Evolutionary conservation across 2,888 invertebrate genomes (phyloP).

Genomic region (Drosophila mettleri): DNA sequence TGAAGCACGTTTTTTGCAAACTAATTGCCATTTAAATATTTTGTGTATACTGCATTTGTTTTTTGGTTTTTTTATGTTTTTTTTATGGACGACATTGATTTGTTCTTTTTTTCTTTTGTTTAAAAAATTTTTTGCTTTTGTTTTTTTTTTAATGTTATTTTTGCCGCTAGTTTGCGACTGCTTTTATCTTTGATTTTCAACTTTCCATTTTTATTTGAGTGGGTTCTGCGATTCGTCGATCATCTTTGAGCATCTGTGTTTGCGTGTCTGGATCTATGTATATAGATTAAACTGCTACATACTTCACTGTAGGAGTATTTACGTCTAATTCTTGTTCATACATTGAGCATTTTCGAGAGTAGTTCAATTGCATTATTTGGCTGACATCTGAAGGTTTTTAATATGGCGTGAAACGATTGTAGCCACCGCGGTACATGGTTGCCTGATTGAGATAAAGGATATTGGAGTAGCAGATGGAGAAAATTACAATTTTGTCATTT

Average conservation of each 20-base stretch:
- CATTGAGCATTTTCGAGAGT: slow-evolving; percentile 79
- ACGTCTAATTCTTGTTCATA: slow-evolving; percentile 68
- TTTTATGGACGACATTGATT: slow-evolving; percentile 83
- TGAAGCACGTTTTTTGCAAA: slow-evolving; percentile 74
- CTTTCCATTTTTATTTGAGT: slow-evolving; percentile 52
- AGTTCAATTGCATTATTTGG: slow-evolving; percentile 76
- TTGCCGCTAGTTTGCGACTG: slow-evolving; percentile 60
- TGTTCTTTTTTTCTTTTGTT: slow-evolving; percentile 56
- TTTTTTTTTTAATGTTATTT: slow-evolving; percentile 21
- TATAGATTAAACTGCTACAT: slow-evolving; percentile 70
- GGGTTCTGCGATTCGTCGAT: slow-evolving; percentile 21
- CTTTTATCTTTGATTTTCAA: slow-evolving; percentile 75
- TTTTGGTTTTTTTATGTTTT: slow-evolving; percentile 56
- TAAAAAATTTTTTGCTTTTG: slow-evolving; percentile 47
- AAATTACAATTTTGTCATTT: neutral
- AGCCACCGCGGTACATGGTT: slow-evolving; percentile 96
- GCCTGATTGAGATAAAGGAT: slow-evolving; percentile 87
- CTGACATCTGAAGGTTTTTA: slow-evolving; percentile 86
- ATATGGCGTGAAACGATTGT: slow-evolving; percentile 97
- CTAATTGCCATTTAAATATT: slow-evolving; percentile 71
- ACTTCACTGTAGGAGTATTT: slow-evolving; percentile 71
- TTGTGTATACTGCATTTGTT: slow-evolving; percentile 48
- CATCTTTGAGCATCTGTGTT: slow-evolving; percentile 67
- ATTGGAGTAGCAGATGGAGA: slow-evolving; percentile 52
- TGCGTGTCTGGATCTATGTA: slow-evolving; percentile 68